A percentile compares a stretch with the other conserved stretches of the same genome.
phyloP scores from a whole-genome alignment of 2,797 vertebrate species.

The Acipenser oxyrinchus region DNA sequence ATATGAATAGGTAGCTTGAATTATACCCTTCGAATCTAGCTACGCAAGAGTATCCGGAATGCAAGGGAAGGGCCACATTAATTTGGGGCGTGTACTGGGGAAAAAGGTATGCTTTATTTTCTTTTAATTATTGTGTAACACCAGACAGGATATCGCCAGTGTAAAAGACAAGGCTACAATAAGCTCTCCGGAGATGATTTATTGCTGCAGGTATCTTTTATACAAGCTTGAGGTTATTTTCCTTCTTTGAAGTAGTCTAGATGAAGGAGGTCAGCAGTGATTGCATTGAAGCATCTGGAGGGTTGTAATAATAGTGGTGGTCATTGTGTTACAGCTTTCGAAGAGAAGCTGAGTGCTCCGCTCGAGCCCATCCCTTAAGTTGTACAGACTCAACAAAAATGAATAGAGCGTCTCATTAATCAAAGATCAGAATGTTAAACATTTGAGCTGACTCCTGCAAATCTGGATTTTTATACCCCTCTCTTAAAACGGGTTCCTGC shows the following conservation, averaged over 20 bases:
- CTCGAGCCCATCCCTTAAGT: conserved; percentile 23
- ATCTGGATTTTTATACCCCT: not conserved
- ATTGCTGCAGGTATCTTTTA: conserved; percentile 23
- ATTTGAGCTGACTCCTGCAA: not conserved
- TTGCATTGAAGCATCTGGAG: conserved; percentile 28
- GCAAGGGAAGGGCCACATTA: conserved; percentile 20
- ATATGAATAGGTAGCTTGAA: conserved; percentile 29
- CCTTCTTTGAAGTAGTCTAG: conserved; percentile 41
- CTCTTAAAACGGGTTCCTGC: not conserved
- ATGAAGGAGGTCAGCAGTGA: conserved; percentile 31
- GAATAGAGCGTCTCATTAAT: conserved; percentile 4
- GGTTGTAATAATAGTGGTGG: conserved; percentile 29
- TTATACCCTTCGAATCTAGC: conserved; percentile 29
- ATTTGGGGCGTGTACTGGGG: conserved; percentile 22
- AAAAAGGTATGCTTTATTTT: conserved; percentile 24
- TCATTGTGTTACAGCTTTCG: conserved; percentile 23
- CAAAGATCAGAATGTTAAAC: conserved; percentile 14
- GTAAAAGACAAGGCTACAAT: conserved; percentile 27
- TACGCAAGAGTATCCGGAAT: conserved; percentile 28
- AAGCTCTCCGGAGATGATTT: conserved; percentile 32
- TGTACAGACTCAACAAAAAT: conserved; percentile 17
- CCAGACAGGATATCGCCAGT: conserved; percentile 20
- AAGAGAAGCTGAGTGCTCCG: conserved; percentile 8
- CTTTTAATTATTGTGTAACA: conserved; percentile 26
- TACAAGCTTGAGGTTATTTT: conserved; percentile 28